Percentiles rank a stretch among this genome's conserved stretches.
These are phyloP conservation scores for Chymomyza amoena DNA, from an alignment of 2,888 invertebrate species.

Conservation along the genomic window DNA sequence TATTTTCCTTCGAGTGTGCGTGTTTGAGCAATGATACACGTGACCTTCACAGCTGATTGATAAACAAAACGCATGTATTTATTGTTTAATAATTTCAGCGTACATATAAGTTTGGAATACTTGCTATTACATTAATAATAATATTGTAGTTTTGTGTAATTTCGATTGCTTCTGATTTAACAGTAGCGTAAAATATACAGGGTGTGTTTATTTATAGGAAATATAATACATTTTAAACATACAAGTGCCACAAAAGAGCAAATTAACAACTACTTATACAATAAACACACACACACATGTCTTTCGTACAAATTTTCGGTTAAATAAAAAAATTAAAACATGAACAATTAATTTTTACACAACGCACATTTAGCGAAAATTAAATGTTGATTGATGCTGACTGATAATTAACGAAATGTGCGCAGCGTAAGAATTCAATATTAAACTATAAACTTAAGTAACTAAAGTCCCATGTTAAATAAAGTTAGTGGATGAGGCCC, in stretches of 20 bases:
- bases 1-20: no score
- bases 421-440: slow-evolving; percentile 56
- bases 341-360: slow-evolving; percentile 52
- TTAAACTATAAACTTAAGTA: slow-evolving; percentile 56
- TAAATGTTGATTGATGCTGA: slow-evolving; percentile 46
- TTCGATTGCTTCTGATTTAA: slow-evolving; percentile 47
- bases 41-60: slow-evolving; percentile 24
- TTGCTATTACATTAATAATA: slow-evolving; percentile 58
- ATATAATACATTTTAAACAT: slow-evolving; percentile 62
- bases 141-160: slow-evolving; percentile 40
- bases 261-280: slow-evolving; percentile 49
- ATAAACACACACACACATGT: slow-evolving; percentile 57
- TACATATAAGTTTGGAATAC: slow-evolving; percentile 62
- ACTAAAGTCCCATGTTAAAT: slow-evolving; percentile 60
- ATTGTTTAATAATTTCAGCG: slow-evolving; percentile 16
- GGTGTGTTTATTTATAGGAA: slow-evolving; percentile 57
- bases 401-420: slow-evolving; percentile 38
- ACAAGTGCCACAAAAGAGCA: slow-evolving; percentile 36
- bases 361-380: slow-evolving; percentile 49
- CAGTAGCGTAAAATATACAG: slow-evolving; percentile 58
- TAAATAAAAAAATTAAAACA: background rate
- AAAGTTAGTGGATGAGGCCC: slow-evolving; percentile 4
- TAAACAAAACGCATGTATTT: slow-evolving; percentile 62
- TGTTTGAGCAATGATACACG: background rate
- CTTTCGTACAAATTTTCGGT: slow-evolving; percentile 17